Base-by-base conservation (phyloP, 2,888 invertebrate species). In the Brachynemurus nebulosus region DNA sequence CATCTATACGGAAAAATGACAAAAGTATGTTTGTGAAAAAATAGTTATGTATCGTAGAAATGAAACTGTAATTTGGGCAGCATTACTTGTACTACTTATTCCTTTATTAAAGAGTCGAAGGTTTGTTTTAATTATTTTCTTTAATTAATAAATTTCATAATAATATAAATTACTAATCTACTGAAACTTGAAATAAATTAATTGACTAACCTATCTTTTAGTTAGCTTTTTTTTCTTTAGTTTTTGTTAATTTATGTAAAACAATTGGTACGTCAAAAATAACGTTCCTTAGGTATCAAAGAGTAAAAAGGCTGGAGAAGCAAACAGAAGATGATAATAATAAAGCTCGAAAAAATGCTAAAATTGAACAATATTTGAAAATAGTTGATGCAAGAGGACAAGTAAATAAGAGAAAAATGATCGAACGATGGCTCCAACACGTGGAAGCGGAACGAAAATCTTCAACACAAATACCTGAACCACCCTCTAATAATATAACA, bases 311-410 rank as follows among this genome's bases (percentile, higher is more conserved):
- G 18, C 19, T 37, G 37, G 37, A 37, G 37, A 20, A 37, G 12
- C 37, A 37, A 25, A 8, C 14, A 5, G 35, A 42, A 21, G 33
- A 42, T 8, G 42, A 42, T 14, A 20, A 16, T 11, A 17, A 16
- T 11, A 42, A 35, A 34, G 42, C 42, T 8, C 20, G 20, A 9
- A 18, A 42, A 35, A 42, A 42, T 34, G 42, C 42, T 2, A 42
- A 35, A 33, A 42, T 42, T 21, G 42, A 42, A 33, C 42, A 34
- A 42, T 42, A 25, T 35, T 19, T 42, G 19, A 42, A 42, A 42
- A 14, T 42, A 11, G 42, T 20, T 19, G 35, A 42, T 17, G 18
- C 42, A 9, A 17, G 25, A 20, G 42, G 42, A 12, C 19, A 42
- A 34, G 14, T 42, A 8, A 42, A 42, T 17, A 42, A 42, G 20